Conservation (phyloP, 2,797 vertebrate genomes). For the Pteropus rufus region DNA sequence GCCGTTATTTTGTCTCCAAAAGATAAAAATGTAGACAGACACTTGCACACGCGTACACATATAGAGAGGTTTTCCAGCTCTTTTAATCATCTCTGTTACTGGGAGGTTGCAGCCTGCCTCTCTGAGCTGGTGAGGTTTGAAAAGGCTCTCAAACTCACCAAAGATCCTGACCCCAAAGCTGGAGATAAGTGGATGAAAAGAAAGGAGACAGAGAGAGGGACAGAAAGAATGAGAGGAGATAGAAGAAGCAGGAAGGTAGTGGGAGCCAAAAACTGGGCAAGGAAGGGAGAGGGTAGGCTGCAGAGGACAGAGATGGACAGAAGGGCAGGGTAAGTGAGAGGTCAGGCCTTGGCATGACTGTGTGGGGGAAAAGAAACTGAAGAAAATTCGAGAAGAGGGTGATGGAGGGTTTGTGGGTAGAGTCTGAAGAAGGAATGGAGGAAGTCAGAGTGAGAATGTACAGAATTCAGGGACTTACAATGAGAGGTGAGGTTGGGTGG, state of each 20-base stretch:
- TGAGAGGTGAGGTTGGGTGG: neutral
- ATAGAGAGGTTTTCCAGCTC: slow-evolving; percentile 6
- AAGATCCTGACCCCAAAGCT: slow-evolving; percentile 23
- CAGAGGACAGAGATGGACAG: neutral
- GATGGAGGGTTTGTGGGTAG: neutral
- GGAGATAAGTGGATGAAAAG: neutral
- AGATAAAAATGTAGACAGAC: slow-evolving; percentile 55
- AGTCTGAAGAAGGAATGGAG: neutral
- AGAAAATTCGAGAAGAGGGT: neutral
- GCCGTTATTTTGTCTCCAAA: slow-evolving; percentile 66
- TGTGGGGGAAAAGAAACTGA: neutral
- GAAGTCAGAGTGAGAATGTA: neutral
- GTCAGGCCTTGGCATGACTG: neutral
- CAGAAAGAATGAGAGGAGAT: neutral
- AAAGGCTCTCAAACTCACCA: slow-evolving; percentile 28
- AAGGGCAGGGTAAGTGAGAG: neutral
- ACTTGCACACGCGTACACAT: neutral
- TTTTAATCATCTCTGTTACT: slow-evolving; percentile 48
- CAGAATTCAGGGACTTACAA: neutral
- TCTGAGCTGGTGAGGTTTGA: neutral
- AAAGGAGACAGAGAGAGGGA: neutral
- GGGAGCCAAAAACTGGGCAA: neutral
- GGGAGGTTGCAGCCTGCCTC: neutral
- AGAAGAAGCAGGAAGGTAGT: neutral
- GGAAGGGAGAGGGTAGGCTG: neutral